phyloP scores from a whole-genome alignment of 2,888 invertebrate species.

The Archaeoteleia sp. region DNA sequence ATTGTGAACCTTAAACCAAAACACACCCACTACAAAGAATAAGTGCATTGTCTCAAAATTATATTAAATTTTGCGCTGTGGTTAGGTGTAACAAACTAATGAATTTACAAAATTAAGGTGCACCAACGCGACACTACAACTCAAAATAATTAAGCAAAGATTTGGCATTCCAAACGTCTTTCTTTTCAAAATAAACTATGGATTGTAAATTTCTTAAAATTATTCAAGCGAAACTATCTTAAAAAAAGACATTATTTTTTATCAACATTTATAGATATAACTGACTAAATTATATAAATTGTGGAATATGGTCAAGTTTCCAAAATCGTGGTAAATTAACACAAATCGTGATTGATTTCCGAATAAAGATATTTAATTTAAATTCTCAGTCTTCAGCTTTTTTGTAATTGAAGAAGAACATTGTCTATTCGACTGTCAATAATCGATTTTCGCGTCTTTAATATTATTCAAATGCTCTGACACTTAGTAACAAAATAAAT shows the following conservation, averaged over 20 bases:
- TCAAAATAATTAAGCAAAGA: conserved; percentile 47
- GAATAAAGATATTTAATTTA: conserved; percentile 55
- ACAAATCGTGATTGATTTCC: conserved; percentile 29
- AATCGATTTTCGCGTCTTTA: conserved; percentile 15
- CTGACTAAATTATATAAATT: conserved; percentile 16
- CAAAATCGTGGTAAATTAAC: conserved; percentile 24
- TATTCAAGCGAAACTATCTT: no score
- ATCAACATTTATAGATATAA: not conserved
- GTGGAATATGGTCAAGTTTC: conserved; percentile 7
- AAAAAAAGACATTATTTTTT: not conserved
- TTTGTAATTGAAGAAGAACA: conserved; percentile 28
- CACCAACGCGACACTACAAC: conserved; percentile 40
- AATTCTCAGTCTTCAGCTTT: conserved; percentile 64
- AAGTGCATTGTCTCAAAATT: conserved; percentile 27
- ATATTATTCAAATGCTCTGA: conserved; percentile 30
- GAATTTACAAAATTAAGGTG: conserved; percentile 6
- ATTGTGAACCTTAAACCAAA: conserved; percentile 39
- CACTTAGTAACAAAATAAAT: conserved; percentile 41
- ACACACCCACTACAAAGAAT: conserved; percentile 33
- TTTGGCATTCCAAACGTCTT: conserved; percentile 49
- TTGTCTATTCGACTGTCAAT: conserved; percentile 19
- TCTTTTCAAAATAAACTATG: conserved; percentile 6
- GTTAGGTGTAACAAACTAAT: conserved; percentile 32
- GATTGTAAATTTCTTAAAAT: not conserved
- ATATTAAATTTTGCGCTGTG: conserved; percentile 24